phyloP scores from a whole-genome alignment of 2,113 vertebrate genomes.

The Monarcha castaneiventris region DNA sequence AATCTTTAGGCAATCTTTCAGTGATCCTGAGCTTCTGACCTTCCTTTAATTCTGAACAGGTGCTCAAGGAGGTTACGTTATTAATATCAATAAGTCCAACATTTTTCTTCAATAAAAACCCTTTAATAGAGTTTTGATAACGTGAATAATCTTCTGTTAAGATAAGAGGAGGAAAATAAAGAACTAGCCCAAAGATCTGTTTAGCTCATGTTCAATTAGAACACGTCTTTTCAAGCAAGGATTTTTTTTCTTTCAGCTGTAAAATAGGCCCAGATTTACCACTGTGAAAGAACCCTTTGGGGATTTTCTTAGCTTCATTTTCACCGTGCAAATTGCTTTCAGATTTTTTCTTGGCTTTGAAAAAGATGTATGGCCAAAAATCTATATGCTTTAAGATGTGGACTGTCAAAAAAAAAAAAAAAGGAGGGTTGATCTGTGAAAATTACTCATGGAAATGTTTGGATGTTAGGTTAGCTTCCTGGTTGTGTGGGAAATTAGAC shows the following conservation, averaged over 20 bases:
- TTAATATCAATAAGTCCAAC: background rate
- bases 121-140: background rate
- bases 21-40: background rate
- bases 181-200: background rate
- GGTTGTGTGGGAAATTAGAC: background rate
- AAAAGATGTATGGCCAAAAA: background rate
- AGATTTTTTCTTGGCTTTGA: background rate
- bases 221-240: background rate
- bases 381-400: background rate
- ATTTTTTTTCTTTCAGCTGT: background rate
- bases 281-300: background rate
- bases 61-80: background rate
- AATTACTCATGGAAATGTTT: background rate
- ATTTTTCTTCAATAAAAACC: background rate
- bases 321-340: background rate
- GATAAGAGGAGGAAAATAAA: background rate
- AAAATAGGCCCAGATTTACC: background rate
- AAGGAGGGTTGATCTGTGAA: accelerated
- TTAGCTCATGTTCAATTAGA: background rate
- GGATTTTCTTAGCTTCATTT: background rate
- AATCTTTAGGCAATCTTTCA: background rate
- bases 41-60: background rate
- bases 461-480: background rate
- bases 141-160: background rate
- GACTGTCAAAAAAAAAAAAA: accelerated